These are phyloP conservation scores for Dermatemys mawii DNA, from an alignment of 2,113 vertebrate genomes.

Conservation along the genomic window DNA sequence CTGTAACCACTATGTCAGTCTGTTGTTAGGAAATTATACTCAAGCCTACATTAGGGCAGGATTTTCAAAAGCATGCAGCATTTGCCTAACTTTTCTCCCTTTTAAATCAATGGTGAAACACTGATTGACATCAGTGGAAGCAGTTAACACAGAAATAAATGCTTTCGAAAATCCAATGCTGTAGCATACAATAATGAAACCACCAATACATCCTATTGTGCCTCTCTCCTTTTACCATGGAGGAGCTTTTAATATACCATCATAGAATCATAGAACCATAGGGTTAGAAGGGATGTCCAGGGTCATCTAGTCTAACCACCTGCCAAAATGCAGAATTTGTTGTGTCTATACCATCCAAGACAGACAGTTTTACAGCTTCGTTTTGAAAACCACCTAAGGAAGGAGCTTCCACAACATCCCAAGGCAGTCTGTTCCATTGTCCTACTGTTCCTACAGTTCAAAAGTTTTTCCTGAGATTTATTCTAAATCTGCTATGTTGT, in stretches of 20 bases:
- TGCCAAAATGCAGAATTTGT: no score
- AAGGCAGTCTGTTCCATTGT: no score
- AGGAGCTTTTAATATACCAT: neutral
- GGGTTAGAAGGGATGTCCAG: no score
- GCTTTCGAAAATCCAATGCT: neutral
- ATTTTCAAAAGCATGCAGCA: neutral
- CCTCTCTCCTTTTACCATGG: neutral
- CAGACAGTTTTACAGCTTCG: no score
- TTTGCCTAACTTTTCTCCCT: neutral
- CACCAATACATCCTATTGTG: neutral
- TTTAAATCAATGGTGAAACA: neutral
- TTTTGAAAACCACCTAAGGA: no score
- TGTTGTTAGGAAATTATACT: neutral
- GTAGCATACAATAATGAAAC: neutral
- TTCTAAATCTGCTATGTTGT: no score
- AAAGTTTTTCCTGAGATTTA: no score
- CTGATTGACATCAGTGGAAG: neutral
- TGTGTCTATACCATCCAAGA: no score
- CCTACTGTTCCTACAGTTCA: no score
- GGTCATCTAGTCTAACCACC: no score
- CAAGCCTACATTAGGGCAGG: neutral
- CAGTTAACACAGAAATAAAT: fast-evolving
- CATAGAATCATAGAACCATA: no score
- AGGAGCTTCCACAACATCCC: no score
- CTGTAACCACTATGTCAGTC: neutral